A percentile compares a stretch with the other conserved stretches of the same genome.
These are phyloP conservation scores for Ceyx margarethae DNA, from an alignment of 2,113 vertebrate genomes.

Conservation along the genomic window DNA sequence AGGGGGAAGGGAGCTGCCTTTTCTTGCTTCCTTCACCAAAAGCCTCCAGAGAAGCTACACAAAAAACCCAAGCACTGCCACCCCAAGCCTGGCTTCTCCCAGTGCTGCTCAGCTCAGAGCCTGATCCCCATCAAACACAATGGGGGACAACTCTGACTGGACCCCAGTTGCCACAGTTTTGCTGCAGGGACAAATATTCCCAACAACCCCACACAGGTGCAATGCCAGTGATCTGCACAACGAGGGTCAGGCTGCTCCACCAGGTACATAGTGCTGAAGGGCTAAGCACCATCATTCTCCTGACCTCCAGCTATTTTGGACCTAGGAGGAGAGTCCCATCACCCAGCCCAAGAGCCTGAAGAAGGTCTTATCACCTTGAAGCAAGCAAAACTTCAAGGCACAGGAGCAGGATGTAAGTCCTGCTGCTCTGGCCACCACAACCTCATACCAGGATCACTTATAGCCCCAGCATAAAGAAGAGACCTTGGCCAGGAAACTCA, in stretches of 20 bases:
- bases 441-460: background rate
- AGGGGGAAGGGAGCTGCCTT: background rate
- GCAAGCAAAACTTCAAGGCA: background rate
- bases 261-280: rapidly evolving
- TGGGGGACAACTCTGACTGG: background rate
- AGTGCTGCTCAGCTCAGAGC: background rate
- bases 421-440: background rate
- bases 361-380: background rate
- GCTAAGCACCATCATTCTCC: background rate
- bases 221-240: rapidly evolving
- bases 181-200: background rate
- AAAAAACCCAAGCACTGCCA: background rate
- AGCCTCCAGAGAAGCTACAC: rapidly evolving
- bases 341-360: background rate
- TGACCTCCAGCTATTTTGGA: background rate
- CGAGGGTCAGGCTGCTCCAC: background rate
- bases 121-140: too few relatives aligned
- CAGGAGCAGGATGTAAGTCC: background rate
- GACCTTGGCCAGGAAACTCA: background rate
- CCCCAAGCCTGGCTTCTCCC: background rate
- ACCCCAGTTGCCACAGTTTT: background rate
- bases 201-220: background rate
- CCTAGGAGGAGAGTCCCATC: background rate
- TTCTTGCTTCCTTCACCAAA: background rate
- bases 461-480: rapidly evolving